Evolutionary conservation across 30 jellyfish, hydroid and myxozoan genomes (phyloP), one percentile per base, ranked within the genome.

Genomic region (Haliclystus octoradiatus): DNA sequence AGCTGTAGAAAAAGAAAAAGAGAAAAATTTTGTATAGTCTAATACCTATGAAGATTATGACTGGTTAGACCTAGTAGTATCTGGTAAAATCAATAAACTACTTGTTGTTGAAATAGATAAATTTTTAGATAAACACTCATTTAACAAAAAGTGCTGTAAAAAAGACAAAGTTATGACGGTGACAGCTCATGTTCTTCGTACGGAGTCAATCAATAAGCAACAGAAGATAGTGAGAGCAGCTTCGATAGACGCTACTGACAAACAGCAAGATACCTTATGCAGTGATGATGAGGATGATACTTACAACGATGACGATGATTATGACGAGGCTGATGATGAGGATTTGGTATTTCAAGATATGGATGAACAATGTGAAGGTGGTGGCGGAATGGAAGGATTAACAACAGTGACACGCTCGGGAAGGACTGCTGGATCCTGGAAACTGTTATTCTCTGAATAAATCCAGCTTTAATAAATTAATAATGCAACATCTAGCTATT

Each of bases 21-120:
- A n/a, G n/a, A n/a, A n/a, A n/a, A n/a, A n/a, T n/a, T n/a, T n/a
- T n/a, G n/a, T 2, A 2, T 69, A n/a, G n/a, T n/a, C n/a, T n/a
- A n/a, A n/a, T 29, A 28, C 73, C 63, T 63, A 63, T 62, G 73
- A 63, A 26, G 73, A 63, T 62, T 63, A 63, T 63, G 73, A 63
- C 31, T 63, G 73, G 73, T 62, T 63, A 57, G 73, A 25, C 24
- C 73, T 63, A 26, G 73, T 26, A 13, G 73, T 63, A 63, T 26
- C 65, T 63, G 63, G 73, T 14, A 65, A 65, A 65, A 57, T 1
- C 0, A 9, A 25, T 31, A 26, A 31, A 28, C 74, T 65, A 62
- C 33, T 31, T 26, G 64, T 65, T 28, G 33, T 61, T 61, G 70
- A 27, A 61, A 22, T 61, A n/a, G 70, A 61, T 34, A 61, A 61